A percentile compares a stretch with the other conserved stretches of the same genome.
Evolutionary conservation across 2,113 vertebrate genomes (phyloP).

Genomic region (Raja brachyura): DNA sequence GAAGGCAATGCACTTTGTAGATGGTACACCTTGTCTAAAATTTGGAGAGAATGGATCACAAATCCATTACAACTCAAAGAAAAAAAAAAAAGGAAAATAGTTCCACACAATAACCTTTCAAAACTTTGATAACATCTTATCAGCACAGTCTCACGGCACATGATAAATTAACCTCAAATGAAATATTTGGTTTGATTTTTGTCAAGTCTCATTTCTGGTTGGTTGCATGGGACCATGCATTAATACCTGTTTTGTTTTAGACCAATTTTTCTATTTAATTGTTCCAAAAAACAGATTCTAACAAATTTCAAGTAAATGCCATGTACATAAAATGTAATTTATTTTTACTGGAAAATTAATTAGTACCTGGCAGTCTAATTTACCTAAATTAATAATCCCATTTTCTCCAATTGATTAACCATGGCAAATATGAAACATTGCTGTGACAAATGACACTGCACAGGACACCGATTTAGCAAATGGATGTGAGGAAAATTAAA

Average conservation of each 20-base stretch:
- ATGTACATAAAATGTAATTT: not conserved
- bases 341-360: not conserved
- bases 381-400: not conserved
- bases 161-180: not conserved
- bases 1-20: too few species aligned
- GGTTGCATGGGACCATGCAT: not conserved
- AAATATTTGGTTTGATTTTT: not conserved
- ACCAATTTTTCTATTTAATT: not conserved
- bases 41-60: too few species aligned
- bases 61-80: not conserved
- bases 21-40: too few species aligned
- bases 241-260: not conserved
- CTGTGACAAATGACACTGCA: not conserved
- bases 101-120: too few species aligned
- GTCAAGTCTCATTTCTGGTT: not conserved
- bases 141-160: too few species aligned
- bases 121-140: not conserved
- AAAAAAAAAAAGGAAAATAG: not conserved
- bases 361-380: not conserved
- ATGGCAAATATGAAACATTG: not conserved
- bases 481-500: not conserved
- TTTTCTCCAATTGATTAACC: not conserved
- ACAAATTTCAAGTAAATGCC: not conserved
- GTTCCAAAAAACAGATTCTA: not conserved
- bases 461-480: not conserved